Conservation (phyloP, 2,113 vertebrate species). For the Gymnobelideus leadbeateri region DNA sequence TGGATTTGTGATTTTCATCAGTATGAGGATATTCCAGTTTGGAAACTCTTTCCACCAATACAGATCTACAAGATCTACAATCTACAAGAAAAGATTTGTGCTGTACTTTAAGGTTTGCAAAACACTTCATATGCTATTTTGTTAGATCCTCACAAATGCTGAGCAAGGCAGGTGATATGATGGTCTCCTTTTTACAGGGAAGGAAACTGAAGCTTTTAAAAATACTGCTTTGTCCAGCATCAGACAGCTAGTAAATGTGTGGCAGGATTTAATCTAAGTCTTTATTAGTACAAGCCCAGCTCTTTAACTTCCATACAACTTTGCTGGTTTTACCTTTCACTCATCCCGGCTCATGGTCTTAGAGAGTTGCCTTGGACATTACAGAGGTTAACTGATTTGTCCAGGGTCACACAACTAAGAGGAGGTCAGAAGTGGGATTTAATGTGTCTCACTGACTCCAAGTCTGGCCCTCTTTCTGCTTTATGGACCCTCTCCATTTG, state of each 20-base stretch:
- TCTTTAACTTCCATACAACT: not conserved
- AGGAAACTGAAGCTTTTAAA: not conserved
- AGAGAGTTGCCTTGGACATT: not conserved
- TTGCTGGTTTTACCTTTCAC: not conserved
- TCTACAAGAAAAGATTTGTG: not conserved
- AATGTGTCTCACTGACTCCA: not conserved
- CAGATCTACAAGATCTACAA: not conserved
- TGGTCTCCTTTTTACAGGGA: not conserved
- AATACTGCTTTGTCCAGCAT: not conserved
- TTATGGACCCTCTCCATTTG: not conserved
- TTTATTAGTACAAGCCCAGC: not conserved
- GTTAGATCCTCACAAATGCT: not conserved
- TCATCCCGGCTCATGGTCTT: not conserved
- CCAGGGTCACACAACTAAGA: not conserved
- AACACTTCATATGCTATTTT: not conserved
- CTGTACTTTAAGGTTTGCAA: not conserved
- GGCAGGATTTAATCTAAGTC: not conserved
- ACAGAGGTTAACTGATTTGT: not conserved
- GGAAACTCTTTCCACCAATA: not conserved
- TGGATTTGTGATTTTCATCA: not conserved
- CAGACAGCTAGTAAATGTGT: not conserved
- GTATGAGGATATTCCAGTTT: not conserved
- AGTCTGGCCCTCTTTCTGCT: not conserved
- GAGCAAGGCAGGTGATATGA: not conserved
- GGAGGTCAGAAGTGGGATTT: not conserved